Evolutionary conservation across 2,113 vertebrate species (phyloP).

Genomic region (Lamprotornis superbus): DNA sequence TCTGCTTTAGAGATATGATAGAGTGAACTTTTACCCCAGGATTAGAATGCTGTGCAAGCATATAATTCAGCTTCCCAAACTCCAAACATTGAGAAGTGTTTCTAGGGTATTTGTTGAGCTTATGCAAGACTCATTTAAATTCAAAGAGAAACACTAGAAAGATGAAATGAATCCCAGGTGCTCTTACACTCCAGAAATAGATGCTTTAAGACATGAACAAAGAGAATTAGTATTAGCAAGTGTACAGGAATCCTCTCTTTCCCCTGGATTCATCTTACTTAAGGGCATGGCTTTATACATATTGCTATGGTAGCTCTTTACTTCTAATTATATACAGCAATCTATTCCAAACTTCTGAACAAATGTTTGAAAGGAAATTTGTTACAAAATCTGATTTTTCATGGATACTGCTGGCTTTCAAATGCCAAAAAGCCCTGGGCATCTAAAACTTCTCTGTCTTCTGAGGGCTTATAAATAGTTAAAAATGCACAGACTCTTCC

Average conservation of each 20-base stretch:
- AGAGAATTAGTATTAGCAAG: constrained; percentile 30
- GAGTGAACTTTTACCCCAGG: constrained; percentile 25
- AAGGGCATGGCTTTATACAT: background rate
- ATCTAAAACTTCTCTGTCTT: background rate
- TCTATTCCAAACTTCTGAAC: background rate
- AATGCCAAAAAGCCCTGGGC: background rate
- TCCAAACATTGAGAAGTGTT: constrained; percentile 6
- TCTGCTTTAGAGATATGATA: background rate
- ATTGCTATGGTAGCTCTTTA: background rate
- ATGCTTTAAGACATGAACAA: constrained; percentile 11
- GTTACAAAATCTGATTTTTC: background rate
- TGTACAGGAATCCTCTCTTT: background rate
- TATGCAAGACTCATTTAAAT: constrained; percentile 41
- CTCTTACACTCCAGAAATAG: constrained; percentile 28
- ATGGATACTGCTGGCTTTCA: background rate
- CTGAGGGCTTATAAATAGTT: background rate
- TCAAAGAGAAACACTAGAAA: constrained; percentile 47
- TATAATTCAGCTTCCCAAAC: constrained; percentile 3
- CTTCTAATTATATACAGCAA: background rate
- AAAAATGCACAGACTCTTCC: background rate
- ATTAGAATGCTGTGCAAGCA: constrained; percentile 50
- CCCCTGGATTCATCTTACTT: background rate
- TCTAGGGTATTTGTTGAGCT: constrained; percentile 29
- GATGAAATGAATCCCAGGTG: constrained; percentile 53
- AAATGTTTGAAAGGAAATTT: background rate